Evolutionary conservation across 2,797 vertebrate species (phyloP), one percentile per base, ranked within the genome.

Genomic region (Malacoctenus gilli): DNA sequence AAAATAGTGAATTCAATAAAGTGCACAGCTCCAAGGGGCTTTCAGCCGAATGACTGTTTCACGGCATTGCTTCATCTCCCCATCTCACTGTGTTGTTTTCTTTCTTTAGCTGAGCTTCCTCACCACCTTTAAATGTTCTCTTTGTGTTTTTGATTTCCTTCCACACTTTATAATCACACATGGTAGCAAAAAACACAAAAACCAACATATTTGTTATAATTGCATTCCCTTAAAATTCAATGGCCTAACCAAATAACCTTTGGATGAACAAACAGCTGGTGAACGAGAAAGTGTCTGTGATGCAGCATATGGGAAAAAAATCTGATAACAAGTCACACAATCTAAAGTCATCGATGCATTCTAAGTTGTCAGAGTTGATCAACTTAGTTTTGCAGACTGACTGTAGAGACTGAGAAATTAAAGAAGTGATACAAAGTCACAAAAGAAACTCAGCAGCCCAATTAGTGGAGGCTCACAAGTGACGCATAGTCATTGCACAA

Each of bases 1-100:
- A 73, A 73, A 77, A 56, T 12, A 50, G 63, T 47, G 58, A 77
- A 89, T 88, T 87, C 79, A 88, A 87, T 89, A 85, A 89, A 85
- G 78, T n/a, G 0, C 22, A 42, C 78, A 71, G 56, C 74, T 82
- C 79, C 50, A 38, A 85, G 76, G 85, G 55, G 74, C 61, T 86
- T 78, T 74, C 75, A 85, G 86, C 86, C 80, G 73, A 85, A 88
- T 83, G 75, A 88, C 79, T 79, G 77, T 75, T 68, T 72, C 65
- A 63, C 47, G 56, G 49, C 52, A 38, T 43, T 16, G 39, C 69
- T 46, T 20, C 39, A 13, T 64, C 40, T 48, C 34, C 34, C 13
- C 32, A 47, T 68, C 44, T 72, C 54, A 54, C 68, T 62, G 59
- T 66, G 74, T 84, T 66, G 74, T 84, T 88, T 76, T 81, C 80